Evolutionary conservation across 2,113 vertebrate genomes (phyloP), one percentile per base, ranked within the genome.

Genomic region (Heliornis fulica): DNA sequence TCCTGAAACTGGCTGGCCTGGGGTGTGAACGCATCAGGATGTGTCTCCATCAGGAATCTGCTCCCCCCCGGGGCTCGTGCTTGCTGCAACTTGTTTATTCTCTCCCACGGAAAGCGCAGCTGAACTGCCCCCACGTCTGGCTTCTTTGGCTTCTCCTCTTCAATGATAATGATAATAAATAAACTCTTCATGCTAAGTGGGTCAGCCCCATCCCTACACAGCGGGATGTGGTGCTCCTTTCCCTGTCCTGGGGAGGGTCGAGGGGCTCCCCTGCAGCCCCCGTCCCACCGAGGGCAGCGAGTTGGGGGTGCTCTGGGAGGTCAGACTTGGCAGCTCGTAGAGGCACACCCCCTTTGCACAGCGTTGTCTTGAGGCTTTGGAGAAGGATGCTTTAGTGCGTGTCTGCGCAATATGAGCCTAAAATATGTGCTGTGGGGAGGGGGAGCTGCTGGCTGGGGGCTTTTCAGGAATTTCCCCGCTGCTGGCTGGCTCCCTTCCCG

Each of bases 41-140:
- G 3, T 31, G 78, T 87, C 79, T 90, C 79, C 1, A 0, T 77
- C 2, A 17, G 92, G 94, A 96, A 95, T 97, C 69, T 93, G 89
- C 76, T 83, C 29, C 76, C 57, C 60, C 38, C 29, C 17, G 1
- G 2, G 76, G 87, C 83, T 96, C 8, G 5, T 0, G 9, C 94
- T 94, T 91, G 87, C 88, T 7, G 43, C 1, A 1, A 54, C 76
- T 90, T 97, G 89, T 97, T 97, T 97, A 93, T 97, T 91, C 94
- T 97, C 95, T 96, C 93, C 96, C 63, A 85, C 60, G n/a, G 93
- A 96, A 93, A 80, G 69, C 64, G 16, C 74, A 76, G 94, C 79
- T 96, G 89, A 96, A 60, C 84, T 68, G 89, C 69, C 84, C 82
- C 81, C 66, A 5, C 5, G 43, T 78, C 84, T 96, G 89, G 69